Conservation (phyloP, 1,140 invertebrate species). For the Muscidifurax raptorellus region DNA sequence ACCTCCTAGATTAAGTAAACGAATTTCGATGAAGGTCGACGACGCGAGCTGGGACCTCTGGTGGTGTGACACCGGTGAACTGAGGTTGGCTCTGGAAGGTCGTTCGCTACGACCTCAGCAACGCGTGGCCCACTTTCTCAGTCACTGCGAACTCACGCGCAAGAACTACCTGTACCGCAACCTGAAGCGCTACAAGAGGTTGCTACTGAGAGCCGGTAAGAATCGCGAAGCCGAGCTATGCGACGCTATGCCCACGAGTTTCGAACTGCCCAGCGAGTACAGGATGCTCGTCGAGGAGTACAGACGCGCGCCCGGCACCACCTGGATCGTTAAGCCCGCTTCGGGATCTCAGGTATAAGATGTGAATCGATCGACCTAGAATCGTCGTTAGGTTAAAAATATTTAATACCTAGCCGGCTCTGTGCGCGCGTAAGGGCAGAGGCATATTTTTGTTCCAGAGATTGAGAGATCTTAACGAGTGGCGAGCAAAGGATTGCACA, state of each 20-base stretch:
- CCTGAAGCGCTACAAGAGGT: slow-evolving; percentile 74
- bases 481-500: slow-evolving; percentile 59
- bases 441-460: slow-evolving; percentile 80
- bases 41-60: slow-evolving; percentile 70
- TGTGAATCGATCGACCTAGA: not conserved
- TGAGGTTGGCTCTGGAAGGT: slow-evolving; percentile 59
- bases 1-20: slow-evolving; percentile 20
- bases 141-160: slow-evolving; percentile 79
- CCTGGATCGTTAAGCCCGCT: slow-evolving; percentile 81
- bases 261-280: slow-evolving; percentile 76
- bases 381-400: not conserved
- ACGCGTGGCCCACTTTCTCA: slow-evolving; percentile 74
- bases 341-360: slow-evolving; percentile 66
- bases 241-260: slow-evolving; percentile 72
- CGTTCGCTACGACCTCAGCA: slow-evolving; percentile 64
- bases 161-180: slow-evolving; percentile 80
- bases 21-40: slow-evolving; percentile 53
- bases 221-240: slow-evolving; percentile 67
- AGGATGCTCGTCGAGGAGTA: slow-evolving; percentile 77
- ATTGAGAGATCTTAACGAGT: slow-evolving; percentile 67
- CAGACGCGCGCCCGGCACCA: slow-evolving; percentile 74
- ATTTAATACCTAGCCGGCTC: not conserved
- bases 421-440: slow-evolving; percentile 58
- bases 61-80: slow-evolving; percentile 72
- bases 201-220: slow-evolving; percentile 61